Base-by-base conservation (phyloP, 2,888 invertebrate species). In the Parochlus steinenii region DNA sequence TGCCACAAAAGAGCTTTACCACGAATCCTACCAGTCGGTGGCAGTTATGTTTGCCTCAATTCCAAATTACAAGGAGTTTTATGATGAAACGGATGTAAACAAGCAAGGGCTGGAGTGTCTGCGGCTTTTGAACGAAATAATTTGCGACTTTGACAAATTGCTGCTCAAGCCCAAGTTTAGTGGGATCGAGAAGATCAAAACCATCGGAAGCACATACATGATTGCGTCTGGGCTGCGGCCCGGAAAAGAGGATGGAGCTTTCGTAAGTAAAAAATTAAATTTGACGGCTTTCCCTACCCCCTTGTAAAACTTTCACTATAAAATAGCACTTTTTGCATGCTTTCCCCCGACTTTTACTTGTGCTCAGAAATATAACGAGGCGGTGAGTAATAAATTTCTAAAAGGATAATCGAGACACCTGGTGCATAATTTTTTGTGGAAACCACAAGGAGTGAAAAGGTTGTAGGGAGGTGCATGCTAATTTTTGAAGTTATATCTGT, bases 1-100 rank as follows among this genome's bases (percentile, higher is more conserved):
- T 17, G 49, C 49, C 1, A 59, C 69, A 49, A 69, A 92, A 64
- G 92, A 92, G 42, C 60, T 95, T 2, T 97, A 97, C 58, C 92
- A 93, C 55, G 89, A 95, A 54, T 69, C 86, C 26, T 95, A 95
- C 56, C 78, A 77, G 11, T 80, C 81, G 47, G 87, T 95, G 39
- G 89, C 87, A 1, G 95, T 97, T 6, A 93, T 95, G 93, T 97
- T 97, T 55, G 93, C 95, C 0, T 92, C 92, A 2, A 95, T 97
- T 47, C 93, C 95, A 5, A 93, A 95, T 61, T 97, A 93, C 59
- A 89, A 89, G 53, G 90, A 93, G 57, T 93, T 93, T 56, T 93
- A 92, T 52, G 87, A 89, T 49, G 90, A 92, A 55, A 90, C 82
- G n/a, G 90, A 92, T 52, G 86, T 92, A 43, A 92, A 89, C 52